Conservation (phyloP, 2,888 invertebrate genomes). For the Hypomecis atomaria region DNA sequence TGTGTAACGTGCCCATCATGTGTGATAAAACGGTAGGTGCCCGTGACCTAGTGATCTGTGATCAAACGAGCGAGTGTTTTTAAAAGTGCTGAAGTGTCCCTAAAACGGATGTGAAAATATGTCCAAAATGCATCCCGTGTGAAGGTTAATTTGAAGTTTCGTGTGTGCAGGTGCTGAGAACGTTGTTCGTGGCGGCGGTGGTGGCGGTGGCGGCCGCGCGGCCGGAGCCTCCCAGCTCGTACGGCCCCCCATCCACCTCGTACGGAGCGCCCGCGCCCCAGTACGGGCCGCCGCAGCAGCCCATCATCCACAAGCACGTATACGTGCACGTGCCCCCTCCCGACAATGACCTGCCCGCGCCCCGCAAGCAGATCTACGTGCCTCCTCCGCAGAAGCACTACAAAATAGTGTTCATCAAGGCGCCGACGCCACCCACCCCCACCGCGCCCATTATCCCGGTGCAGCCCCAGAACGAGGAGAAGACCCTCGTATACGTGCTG, state of each 20-base stretch:
- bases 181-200: constrained; percentile 73
- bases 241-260: constrained; percentile 84
- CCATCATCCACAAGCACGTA: constrained; percentile 94
- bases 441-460: constrained; percentile 86
- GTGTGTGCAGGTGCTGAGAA: constrained; percentile 77
- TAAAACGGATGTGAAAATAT: constrained; percentile 8
- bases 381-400: constrained; percentile 91
- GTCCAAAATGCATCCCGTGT: constrained; percentile 26
- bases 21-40: constrained; percentile 80
- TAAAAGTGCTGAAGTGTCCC: constrained; percentile 31
- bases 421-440: constrained; percentile 86
- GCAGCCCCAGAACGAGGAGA: constrained; percentile 94
- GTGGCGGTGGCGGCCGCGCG: constrained; percentile 76
- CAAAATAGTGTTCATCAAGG: constrained; percentile 94
- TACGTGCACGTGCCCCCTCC: constrained; percentile 96
- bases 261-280: constrained; percentile 83
- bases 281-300: constrained; percentile 89
- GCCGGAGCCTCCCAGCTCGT: constrained; percentile 84
- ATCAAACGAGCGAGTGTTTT: constrained; percentile 18
- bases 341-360: constrained; percentile 90
- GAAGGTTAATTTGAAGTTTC: constrained; percentile 48
- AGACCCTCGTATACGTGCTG: constrained; percentile 94
- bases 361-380: constrained; percentile 82
- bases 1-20: constrained; percentile 72
- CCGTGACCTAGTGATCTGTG: constrained; percentile 60